Conservation (phyloP, 2,113 vertebrate species). For the Gobius niger region DNA sequence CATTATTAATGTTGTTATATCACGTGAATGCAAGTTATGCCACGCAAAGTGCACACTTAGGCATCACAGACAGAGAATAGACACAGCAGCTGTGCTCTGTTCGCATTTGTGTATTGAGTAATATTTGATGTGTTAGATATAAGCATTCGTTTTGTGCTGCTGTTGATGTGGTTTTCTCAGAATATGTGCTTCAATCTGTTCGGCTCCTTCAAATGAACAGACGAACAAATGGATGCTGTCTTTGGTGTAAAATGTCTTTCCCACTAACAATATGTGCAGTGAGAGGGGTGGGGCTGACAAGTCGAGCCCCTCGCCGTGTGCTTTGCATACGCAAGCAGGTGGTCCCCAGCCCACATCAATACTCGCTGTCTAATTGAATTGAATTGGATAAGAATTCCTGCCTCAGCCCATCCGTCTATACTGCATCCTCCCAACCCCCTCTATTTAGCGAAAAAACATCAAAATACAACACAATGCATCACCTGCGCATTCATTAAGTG, state of each 20-base stretch:
- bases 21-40: too few relatives aligned
- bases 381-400: constrained; percentile 58
- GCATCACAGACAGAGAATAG: too few relatives aligned
- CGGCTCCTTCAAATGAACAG: background rate
- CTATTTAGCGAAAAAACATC: constrained; percentile 5
- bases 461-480: constrained; percentile 18
- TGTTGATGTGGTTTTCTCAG: too few relatives aligned
- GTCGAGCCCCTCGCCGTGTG: constrained; percentile 51
- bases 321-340: constrained; percentile 67
- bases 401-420: constrained; percentile 39
- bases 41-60: too few relatives aligned
- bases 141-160: too few relatives aligned
- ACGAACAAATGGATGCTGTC: constrained; percentile 6
- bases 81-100: too few relatives aligned
- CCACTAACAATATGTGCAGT: constrained; percentile 37
- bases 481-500: background rate
- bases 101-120: too few relatives aligned
- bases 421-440: constrained; percentile 23
- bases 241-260: constrained; percentile 21
- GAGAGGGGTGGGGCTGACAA: constrained; percentile 40
- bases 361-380: constrained; percentile 64
- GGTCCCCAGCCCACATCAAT: constrained; percentile 56
- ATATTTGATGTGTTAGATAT: too few relatives aligned
- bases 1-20: too few relatives aligned
- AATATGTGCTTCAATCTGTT: background rate